phyloP scores from a whole-genome alignment of 2,113 vertebrate genomes.

The Oxyura jamaicensis region DNA sequence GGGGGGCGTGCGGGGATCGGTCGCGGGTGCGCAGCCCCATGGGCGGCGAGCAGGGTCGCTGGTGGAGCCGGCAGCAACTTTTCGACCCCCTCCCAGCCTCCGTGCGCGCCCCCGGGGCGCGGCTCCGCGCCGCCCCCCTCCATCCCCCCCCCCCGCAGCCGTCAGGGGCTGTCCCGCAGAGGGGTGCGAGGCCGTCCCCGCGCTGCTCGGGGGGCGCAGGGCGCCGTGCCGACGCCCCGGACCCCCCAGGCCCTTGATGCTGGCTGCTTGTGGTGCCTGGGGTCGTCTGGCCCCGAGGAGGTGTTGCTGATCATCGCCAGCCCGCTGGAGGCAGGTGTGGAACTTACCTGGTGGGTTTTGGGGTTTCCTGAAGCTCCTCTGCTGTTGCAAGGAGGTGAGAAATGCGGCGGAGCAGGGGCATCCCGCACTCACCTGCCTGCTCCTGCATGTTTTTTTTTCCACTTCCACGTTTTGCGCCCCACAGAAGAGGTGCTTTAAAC shows the following conservation, averaged over 20 bases:
- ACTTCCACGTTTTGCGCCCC: rapidly evolving
- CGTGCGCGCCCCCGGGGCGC: too few relatives aligned
- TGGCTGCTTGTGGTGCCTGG: neutral
- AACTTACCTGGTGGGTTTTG: neutral
- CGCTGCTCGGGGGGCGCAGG: too few relatives aligned
- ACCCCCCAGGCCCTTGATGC: neutral
- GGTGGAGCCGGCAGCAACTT: too few relatives aligned
- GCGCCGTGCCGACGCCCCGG: too few relatives aligned
- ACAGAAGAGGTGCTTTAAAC: neutral
- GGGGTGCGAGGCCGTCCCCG: neutral
- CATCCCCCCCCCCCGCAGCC: neutral
- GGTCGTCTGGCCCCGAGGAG: neutral
- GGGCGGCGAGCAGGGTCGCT: too few relatives aligned
- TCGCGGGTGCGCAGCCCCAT: neutral
- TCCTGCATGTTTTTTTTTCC: neutral
- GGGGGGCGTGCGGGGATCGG: neutral
- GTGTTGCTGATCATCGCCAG: neutral
- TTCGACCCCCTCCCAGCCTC: too few relatives aligned
- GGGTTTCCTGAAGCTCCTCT: rapidly evolving
- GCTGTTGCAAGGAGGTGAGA: neutral
- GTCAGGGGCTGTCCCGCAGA: neutral
- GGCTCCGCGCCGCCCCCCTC: too few relatives aligned
- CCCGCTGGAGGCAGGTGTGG: neutral
- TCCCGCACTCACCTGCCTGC: neutral
- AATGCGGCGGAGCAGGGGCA: neutral